Conservation (phyloP, 2,797 vertebrate species). For the Pipistrellus nathusii region DNA sequence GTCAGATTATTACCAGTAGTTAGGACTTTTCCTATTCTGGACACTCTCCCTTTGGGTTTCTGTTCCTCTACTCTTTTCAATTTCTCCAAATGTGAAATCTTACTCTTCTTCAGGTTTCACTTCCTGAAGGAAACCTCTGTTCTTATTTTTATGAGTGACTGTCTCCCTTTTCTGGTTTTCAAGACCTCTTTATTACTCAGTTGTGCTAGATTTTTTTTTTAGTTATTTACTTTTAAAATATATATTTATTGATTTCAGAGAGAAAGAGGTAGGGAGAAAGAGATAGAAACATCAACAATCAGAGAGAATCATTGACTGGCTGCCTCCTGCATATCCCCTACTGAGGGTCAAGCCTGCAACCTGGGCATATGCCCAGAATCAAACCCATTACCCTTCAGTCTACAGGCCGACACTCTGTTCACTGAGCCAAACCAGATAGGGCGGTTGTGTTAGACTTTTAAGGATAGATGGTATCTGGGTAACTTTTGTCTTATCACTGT, state of each 20-base stretch:
- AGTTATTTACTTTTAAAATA: no score
- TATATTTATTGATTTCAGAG: no score
- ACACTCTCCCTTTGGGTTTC: background rate
- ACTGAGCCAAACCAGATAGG: no score
- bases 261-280: no score
- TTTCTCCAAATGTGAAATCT: background rate
- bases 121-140: background rate
- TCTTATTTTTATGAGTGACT: background rate
- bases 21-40: background rate
- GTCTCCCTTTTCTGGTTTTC: background rate
- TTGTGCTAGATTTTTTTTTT: no score
- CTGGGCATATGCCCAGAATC: no score
- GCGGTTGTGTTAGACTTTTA: background rate
- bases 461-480: background rate
- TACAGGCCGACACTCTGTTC: no score
- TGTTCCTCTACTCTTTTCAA: background rate
- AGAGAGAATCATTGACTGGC: no score
- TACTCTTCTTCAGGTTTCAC: background rate
- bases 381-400: no score
- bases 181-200: background rate
- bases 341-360: no score
- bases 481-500: background rate
- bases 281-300: no score
- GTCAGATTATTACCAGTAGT: background rate
- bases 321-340: no score